A percentile compares a stretch with the other conserved stretches of the same genome.
phyloP scores from a whole-genome alignment of 2,113 vertebrate species.

The Cebus imitator region DNA sequence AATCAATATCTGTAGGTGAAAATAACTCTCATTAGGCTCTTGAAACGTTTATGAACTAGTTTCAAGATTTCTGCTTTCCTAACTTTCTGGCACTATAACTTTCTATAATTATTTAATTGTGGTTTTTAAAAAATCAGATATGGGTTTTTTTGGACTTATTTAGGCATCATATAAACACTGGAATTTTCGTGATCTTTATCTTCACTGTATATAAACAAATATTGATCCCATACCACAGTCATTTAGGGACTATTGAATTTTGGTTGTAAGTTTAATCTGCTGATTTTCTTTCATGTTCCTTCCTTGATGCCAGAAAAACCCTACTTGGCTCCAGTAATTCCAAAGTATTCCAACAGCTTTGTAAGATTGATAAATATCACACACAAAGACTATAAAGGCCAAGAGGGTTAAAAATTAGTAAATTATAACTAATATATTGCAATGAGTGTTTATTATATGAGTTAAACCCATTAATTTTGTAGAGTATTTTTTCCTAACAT shows the following conservation, averaged over 20 bases:
- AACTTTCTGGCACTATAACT: conserved; percentile 20
- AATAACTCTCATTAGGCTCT: conserved; percentile 52
- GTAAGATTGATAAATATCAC: conserved; percentile 42
- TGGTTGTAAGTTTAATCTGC: neutral
- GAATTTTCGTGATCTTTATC: neutral
- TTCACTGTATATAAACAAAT: neutral
- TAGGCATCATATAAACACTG: neutral
- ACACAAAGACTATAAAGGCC: neutral
- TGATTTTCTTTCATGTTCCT: conserved; percentile 59
- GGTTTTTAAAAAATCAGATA: conserved; percentile 27
- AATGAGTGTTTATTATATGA: neutral
- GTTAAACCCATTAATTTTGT: neutral
- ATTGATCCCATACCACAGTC: neutral
- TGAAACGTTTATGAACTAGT: conserved; percentile 46
- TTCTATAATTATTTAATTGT: conserved; percentile 36
- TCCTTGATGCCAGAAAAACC: conserved; percentile 45
- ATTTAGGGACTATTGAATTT: neutral
- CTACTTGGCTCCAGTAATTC: conserved; percentile 43
- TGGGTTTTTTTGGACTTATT: neutral
- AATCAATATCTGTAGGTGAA: conserved; percentile 63
- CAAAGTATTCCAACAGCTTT: conserved; percentile 51
- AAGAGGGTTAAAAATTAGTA: neutral
- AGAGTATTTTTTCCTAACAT: neutral
- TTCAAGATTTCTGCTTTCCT: conserved; percentile 55
- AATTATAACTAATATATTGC: neutral